These are phyloP conservation scores for Catharus ustulatus DNA, from an alignment of 2,797 vertebrate species.

Conservation along the genomic window DNA sequence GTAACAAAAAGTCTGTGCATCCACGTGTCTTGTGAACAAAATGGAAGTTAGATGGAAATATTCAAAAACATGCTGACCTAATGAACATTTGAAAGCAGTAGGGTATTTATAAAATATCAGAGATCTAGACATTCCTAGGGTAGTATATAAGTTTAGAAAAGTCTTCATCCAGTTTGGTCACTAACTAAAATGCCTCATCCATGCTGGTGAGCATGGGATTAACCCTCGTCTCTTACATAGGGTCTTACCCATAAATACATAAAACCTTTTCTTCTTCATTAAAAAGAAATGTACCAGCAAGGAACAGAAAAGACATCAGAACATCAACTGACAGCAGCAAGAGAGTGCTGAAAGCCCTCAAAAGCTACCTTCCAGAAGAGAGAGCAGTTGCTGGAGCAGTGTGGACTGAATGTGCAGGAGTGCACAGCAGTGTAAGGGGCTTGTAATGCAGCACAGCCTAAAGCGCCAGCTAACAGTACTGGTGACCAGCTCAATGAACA, in stretches of 20 bases:
- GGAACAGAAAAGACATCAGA: neutral
- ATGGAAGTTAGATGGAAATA: conserved; percentile 5
- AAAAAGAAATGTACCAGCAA: neutral
- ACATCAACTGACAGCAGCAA: neutral
- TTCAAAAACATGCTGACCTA: neutral
- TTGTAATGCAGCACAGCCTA: neutral
- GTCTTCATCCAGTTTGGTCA: neutral
- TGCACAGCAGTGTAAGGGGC: fast-evolving
- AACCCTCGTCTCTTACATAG: neutral
- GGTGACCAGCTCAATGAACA: neutral
- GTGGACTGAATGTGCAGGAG: neutral
- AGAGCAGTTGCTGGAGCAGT: neutral
- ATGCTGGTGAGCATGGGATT: neutral
- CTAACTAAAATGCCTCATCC: neutral
- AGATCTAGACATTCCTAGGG: neutral
- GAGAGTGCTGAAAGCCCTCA: neutral
- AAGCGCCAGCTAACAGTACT: neutral
- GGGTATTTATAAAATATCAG: neutral
- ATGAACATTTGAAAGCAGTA: neutral
- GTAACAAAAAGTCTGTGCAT: neutral
- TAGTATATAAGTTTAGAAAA: neutral
- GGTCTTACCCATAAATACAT: neutral
- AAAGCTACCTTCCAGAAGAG: neutral
- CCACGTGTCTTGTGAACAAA: neutral
- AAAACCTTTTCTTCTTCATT: neutral